Evolutionary conservation across 2,113 vertebrate species (phyloP).

Genomic region (Poecile atricapillus): DNA sequence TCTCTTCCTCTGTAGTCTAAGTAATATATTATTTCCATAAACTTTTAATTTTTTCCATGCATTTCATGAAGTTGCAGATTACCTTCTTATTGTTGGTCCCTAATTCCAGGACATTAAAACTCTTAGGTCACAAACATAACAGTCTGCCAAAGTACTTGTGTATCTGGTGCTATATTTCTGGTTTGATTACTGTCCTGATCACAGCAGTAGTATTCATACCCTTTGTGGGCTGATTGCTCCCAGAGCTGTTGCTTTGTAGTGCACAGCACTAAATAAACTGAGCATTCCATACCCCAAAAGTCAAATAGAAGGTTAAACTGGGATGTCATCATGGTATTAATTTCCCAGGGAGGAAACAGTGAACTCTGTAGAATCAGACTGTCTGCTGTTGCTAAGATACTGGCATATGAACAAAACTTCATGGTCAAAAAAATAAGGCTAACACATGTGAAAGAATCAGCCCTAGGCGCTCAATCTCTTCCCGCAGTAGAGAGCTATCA

Average conservation of each 20-base stretch:
- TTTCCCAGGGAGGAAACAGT: neutral
- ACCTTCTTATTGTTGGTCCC: neutral
- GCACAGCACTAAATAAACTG: neutral
- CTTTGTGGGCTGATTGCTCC: neutral
- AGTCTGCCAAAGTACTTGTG: neutral
- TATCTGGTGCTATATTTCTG: neutral
- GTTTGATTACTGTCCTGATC: neutral
- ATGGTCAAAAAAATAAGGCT: neutral
- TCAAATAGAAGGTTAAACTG: neutral
- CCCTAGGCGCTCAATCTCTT: neutral
- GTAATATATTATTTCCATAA: neutral
- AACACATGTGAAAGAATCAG: neutral
- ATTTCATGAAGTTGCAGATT: neutral
- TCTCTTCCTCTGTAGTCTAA: neutral
- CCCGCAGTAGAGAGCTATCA: neutral
- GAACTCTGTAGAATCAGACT: neutral
- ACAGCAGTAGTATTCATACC: neutral
- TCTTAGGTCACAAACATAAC: neutral
- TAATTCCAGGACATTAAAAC: neutral
- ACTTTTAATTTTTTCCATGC: neutral
- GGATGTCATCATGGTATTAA: neutral
- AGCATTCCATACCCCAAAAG: neutral
- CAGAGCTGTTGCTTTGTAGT: neutral
- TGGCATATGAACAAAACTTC: conserved; percentile 2
- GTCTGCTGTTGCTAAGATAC: conserved; percentile 43